Evolutionary conservation across 2,797 vertebrate species (phyloP).

Genomic region (Sorex maritimensis): DNA sequence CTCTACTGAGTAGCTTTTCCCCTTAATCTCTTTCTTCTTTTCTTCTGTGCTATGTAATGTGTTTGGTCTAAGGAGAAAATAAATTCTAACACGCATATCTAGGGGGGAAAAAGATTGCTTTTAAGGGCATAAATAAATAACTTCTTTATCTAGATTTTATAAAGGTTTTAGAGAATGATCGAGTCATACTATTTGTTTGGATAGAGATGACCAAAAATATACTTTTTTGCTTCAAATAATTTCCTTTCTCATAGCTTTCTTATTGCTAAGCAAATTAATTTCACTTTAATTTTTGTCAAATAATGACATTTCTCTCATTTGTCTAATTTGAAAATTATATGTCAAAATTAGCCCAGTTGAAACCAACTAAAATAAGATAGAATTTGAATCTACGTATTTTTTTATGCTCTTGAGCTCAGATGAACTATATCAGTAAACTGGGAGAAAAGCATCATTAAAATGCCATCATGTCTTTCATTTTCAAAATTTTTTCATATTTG

Average conservation of each 20-base stretch:
- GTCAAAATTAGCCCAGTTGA: slow-evolving; percentile 41
- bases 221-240: slow-evolving; percentile 18
- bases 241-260: not conserved
- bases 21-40: slow-evolving; percentile 62
- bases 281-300: not conserved
- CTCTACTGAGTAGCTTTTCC: slow-evolving; percentile 59
- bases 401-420: not conserved
- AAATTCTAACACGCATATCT: slow-evolving; percentile 69
- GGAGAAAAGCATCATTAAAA: not conserved
- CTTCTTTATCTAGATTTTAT: slow-evolving; percentile 63
- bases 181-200: slow-evolving; percentile 10
- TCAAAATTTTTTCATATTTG: slow-evolving; percentile 34
- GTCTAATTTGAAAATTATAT: slow-evolving; percentile 22
- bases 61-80: slow-evolving; percentile 55
- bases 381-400: slow-evolving; percentile 23
- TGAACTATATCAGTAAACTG: not conserved
- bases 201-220: slow-evolving; percentile 39
- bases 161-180: slow-evolving; percentile 45
- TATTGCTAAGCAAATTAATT: slow-evolving; percentile 37
- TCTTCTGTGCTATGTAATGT: slow-evolving; percentile 67
- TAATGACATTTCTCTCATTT: slow-evolving; percentile 5
- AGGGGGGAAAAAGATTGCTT: slow-evolving; percentile 8
- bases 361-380: slow-evolving; percentile 61
- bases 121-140: slow-evolving; percentile 61
- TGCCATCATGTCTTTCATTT: not conserved